Evolutionary conservation across 2,888 invertebrate species (phyloP), one percentile per base, ranked within the genome.

Genomic region (Stenolophus ochropezus): DNA sequence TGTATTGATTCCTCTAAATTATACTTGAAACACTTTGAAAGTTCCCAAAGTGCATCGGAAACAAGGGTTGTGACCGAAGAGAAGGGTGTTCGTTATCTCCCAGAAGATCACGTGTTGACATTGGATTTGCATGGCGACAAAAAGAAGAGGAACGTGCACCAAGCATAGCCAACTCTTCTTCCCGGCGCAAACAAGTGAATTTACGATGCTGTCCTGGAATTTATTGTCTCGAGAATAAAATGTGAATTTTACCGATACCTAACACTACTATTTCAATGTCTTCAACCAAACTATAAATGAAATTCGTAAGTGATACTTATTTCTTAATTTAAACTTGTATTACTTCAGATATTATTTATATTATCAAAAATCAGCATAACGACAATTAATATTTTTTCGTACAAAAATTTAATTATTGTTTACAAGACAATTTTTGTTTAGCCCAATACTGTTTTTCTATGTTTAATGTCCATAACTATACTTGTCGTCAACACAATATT

Each of bases 1-100:
- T 42, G 56, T 80, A 80, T 73, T 80, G 80, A 80, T 80, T 80
- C 73, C 33, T 80, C 33, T 71, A 80, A 80, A 80, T 80, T 80
- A 80, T 73, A 80, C 73, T 80, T 80, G 33, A 73, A 69, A 73
- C 80, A 80, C 73, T 80, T 80, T 71, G 33, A 53, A 56, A 80
- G 71, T 73, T 80, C 47, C 49, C 27, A 27, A 69, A 69, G 78
- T 78, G 77, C 77, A 77, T 61, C n/a, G 51, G 69, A 69, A 75
- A 75, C 73, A 73, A 73, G 20, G 33, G 65, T 33, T 33, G 16
- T 33, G 33, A 18, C 6, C 33, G 69, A 33, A 16, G n/a, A 4
- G n/a, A 4, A 4, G 18, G 18, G 71, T 27, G 71, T 79, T 79
- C 65, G 42, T 69, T 69, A 79, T 69, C 71, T 79, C 79, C 79